Percentiles rank a stretch among this genome's conserved stretches.
Conservation (phyloP, 1,140 invertebrate genomes). For the Leptopilina clavipes region DNA sequence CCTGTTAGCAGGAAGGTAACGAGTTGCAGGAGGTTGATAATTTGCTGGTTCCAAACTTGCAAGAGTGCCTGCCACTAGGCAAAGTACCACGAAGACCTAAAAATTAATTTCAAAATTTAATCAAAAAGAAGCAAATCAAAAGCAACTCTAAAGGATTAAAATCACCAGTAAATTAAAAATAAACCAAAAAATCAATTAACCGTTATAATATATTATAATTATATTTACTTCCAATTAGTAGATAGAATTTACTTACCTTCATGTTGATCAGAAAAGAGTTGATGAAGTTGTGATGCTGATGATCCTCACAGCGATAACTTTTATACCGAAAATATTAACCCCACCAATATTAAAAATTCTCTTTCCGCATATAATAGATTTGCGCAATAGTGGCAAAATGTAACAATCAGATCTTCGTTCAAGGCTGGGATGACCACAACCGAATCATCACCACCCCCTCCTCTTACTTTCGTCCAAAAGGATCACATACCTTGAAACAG, state of each 20-base stretch:
- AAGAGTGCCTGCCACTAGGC: constrained; percentile 42
- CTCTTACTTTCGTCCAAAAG: constrained; percentile 55
- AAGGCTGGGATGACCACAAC: constrained; percentile 49
- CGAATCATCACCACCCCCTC: constrained; percentile 45
- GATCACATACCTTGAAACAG: constrained; percentile 39
- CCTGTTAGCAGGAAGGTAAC: constrained; percentile 33
- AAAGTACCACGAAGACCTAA: constrained; percentile 53
- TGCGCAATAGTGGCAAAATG: constrained; percentile 44
- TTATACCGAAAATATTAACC: constrained; percentile 16
- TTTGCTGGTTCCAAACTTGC: constrained; percentile 60
- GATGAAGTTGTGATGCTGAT: constrained; percentile 28
- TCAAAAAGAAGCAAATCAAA: background rate
- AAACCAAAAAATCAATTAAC: background rate
- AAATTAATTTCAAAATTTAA: constrained; percentile 26
- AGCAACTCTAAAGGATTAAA: background rate
- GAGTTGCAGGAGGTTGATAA: constrained; percentile 53
- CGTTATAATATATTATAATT: too few relatives aligned
- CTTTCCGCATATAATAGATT: constrained; percentile 34
- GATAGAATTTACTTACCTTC: constrained; percentile 9
- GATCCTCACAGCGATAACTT: background rate
- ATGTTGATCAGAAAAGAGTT: constrained; percentile 2
- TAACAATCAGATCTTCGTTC: constrained; percentile 48
- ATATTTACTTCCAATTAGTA: too few relatives aligned
- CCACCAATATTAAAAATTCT: constrained; percentile 3
- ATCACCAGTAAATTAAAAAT: background rate